Conservation (phyloP, 2,888 invertebrate species). For the Ichneumon xanthorius region DNA sequence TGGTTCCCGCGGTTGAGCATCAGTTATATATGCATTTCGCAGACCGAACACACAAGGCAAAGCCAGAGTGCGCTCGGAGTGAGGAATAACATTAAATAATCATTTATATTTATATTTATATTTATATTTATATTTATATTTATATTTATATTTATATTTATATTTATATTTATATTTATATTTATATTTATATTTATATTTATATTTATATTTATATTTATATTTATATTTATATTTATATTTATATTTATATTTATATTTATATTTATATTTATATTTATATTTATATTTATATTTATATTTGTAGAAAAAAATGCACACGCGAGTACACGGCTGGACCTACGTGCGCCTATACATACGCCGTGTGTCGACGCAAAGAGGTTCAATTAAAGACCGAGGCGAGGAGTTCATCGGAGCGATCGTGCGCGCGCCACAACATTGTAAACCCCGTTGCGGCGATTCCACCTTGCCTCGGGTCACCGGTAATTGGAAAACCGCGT, state of each 20-base stretch:
- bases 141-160: too few relatives aligned
- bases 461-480: background rate
- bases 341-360: background rate
- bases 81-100: background rate
- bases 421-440: constrained; percentile 12
- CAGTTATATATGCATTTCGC: constrained; percentile 41
- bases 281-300: too few relatives aligned
- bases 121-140: too few relatives aligned
- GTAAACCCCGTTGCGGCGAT: background rate
- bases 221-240: too few relatives aligned
- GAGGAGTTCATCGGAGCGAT: constrained; percentile 25
- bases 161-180: too few relatives aligned
- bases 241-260: too few relatives aligned
- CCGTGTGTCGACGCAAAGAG: constrained; percentile 10
- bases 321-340: background rate
- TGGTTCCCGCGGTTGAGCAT: constrained; percentile 30
- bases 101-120: background rate
- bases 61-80: constrained; percentile 2
- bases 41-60: constrained; percentile 11
- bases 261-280: too few relatives aligned
- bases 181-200: too few relatives aligned
- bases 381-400: constrained; percentile 40
- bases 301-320: background rate
- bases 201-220: too few relatives aligned
- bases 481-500: constrained; percentile 21